Conservation (phyloP, 1,140 invertebrate species). For the Calosoma granatense region DNA sequence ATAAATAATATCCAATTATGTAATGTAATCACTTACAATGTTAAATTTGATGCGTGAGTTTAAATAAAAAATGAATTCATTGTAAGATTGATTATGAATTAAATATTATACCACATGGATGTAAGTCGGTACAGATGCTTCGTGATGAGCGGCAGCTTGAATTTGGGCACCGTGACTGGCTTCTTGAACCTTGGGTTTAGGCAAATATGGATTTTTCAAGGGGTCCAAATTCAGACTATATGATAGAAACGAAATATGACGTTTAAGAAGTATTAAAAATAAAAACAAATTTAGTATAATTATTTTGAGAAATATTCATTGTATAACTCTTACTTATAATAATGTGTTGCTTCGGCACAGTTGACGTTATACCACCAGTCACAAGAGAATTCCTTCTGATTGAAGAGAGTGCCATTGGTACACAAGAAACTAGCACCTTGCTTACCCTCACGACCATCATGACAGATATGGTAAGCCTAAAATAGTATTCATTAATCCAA, state of each 20-base stretch:
- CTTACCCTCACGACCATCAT: conserved; percentile 69
- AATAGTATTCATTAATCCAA: conserved; percentile 21
- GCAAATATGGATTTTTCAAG: conserved; percentile 64
- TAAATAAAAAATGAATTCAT: conserved; percentile 1
- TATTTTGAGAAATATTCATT: background rate
- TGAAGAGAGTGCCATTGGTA: conserved; percentile 81
- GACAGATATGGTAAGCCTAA: conserved; percentile 73
- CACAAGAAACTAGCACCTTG: conserved; percentile 75
- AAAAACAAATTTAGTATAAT: too few relatives aligned
- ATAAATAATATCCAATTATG: too few relatives aligned
- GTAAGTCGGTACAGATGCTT: background rate
- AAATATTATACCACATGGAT: background rate
- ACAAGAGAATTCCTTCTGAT: conserved; percentile 76
- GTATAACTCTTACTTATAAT: conserved; percentile 45
- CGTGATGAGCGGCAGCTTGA: background rate
- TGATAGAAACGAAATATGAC: background rate
- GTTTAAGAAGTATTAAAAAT: background rate
- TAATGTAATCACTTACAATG: too few relatives aligned
- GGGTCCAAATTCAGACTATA: conserved; percentile 66
- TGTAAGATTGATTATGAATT: background rate
- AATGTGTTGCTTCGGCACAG: conserved; percentile 52
- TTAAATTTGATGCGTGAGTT: background rate
- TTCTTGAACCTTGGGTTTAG: conserved; percentile 53
- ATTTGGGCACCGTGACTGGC: conserved; percentile 13
- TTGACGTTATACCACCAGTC: conserved; percentile 93